Base-by-base conservation (phyloP, 1,140 invertebrate species). In the Zaprionus davidi region DNA sequence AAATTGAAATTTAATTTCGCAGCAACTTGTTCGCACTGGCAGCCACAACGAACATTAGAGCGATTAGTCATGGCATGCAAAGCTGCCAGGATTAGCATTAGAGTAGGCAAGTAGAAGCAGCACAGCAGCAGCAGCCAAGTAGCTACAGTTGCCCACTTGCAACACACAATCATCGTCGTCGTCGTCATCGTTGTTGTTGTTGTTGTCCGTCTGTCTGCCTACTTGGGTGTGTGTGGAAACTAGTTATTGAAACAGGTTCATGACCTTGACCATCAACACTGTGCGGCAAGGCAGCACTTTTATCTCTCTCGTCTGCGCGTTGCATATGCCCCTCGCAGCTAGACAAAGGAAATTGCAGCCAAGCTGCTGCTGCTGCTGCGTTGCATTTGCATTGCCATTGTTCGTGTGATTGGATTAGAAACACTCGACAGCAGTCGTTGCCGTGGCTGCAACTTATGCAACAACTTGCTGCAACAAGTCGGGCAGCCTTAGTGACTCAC, bases 211-310 rank as follows among this genome's bases (percentile, higher is more conserved):
- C 69, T 58, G 34, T 31, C 34, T 69, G 60, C 51, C 22, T 56
- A 34, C 51, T 38, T 26, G 44, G 22, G 79, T 65, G 82, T 87
- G 91, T 46, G 38, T 17, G 83, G 84, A 76, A 91, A 91, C 87
- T 76, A 91, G 87, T 91, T 91, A 87, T 87, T 84, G 87, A 81
- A 91, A 91, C 88, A 91, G 88, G 88, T 91, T 91, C 88, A 91
- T 91, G 88, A 91, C 88, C 88, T 91, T 91, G 88, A 91, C 88
- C 88, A 91, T 91, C 83, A 91, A 88, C 83, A 78, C 60, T 64
- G 58, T 41, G 46, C 66, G 70, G 59, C 78, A 81, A 84, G 77
- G 84, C 84, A 84, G 66, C 84, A 70, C 70, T 74, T 79, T 72
- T 78, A 71, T 76, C 63, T 79, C 56, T 76, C 75, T 44, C 66